Conservation (phyloP, 37 sponge, comb jelly and placozoan genomes). For the Diacarnus erythraeanus region DNA sequence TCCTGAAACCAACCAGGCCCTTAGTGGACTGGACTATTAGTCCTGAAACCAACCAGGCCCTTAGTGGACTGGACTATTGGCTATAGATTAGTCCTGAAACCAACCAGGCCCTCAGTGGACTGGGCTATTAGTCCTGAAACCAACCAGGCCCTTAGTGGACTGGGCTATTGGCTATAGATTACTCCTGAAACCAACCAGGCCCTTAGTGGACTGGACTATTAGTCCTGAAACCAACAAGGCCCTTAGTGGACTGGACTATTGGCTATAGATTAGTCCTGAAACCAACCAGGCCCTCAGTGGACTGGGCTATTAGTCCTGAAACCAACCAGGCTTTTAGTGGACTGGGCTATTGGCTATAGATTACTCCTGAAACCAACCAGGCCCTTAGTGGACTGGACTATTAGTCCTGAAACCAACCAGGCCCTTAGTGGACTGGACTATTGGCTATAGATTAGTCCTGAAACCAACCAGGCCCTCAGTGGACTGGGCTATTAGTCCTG, state of each 20-base stretch:
- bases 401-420: too few relatives aligned
- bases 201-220: background rate
- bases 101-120: background rate
- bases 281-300: background rate
- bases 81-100: too few relatives aligned
- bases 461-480: background rate
- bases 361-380: too few relatives aligned
- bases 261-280: background rate
- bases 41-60: too few relatives aligned
- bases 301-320: background rate
- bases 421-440: background rate
- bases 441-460: background rate
- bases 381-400: too few relatives aligned
- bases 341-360: background rate
- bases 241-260: background rate
- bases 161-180: background rate
- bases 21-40: too few relatives aligned
- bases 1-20: too few relatives aligned
- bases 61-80: too few relatives aligned
- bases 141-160: background rate
- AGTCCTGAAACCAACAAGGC: background rate
- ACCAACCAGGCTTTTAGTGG: background rate
- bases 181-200: background rate
- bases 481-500: background rate
- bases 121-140: background rate